Evolutionary conservation across 2,797 vertebrate species (phyloP).

Genomic region (Cyprinodon diabolis): DNA sequence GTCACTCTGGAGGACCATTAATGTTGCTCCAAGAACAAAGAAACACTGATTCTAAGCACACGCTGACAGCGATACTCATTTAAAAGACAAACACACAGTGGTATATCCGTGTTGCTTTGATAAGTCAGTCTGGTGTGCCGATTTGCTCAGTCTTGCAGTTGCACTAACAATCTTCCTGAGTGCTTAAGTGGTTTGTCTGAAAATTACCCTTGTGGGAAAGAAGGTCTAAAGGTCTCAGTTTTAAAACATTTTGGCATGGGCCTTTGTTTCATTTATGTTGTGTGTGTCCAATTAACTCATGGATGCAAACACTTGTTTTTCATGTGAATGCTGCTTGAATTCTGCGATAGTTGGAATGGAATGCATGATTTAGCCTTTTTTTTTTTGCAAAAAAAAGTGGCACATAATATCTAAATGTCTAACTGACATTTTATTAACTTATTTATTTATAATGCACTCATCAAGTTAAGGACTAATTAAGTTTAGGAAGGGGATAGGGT

Average conservation of each 20-base stretch:
- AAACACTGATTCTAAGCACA: constrained; percentile 31
- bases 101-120: constrained; percentile 12
- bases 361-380: too few species aligned
- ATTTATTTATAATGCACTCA: too few species aligned
- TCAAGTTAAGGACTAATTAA: too few species aligned
- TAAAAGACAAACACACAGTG: constrained; percentile 27
- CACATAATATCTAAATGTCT: too few species aligned
- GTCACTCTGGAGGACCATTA: constrained; percentile 45
- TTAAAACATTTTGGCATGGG: constrained; percentile 10
- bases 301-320: constrained; percentile 2
- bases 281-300: constrained; percentile 36
- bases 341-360: neutral
- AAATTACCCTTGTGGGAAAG: constrained; percentile 9
- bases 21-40: constrained; percentile 47
- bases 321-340: neutral
- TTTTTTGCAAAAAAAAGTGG: too few species aligned
- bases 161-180: constrained; percentile 33
- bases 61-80: constrained; percentile 29
- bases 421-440: too few species aligned
- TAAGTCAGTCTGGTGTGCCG: neutral
- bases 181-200: neutral
- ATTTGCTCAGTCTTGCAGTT: constrained; percentile 22
- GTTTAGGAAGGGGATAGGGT: too few species aligned
- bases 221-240: constrained; percentile 9
- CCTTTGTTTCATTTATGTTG: constrained; percentile 17